Conservation (phyloP, 1,140 invertebrate species). For the Magallana gigas region DNA sequence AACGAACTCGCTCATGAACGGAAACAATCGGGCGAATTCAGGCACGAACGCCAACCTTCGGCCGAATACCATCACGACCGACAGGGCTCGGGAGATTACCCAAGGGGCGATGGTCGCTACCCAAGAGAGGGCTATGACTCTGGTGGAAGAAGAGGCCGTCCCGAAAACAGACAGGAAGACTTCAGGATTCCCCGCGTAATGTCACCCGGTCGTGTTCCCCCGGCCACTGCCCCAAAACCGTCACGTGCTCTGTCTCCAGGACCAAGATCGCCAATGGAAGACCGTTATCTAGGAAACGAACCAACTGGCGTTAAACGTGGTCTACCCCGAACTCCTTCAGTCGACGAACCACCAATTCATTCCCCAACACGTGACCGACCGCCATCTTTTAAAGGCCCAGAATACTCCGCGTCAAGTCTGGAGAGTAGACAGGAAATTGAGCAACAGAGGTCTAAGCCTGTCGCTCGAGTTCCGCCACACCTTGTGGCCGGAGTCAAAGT, state of each 20-base stretch:
- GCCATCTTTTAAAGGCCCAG: conserved; percentile 50
- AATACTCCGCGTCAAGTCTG: conserved; percentile 67
- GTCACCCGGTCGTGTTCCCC: conserved; percentile 50
- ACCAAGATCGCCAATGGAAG: conserved; percentile 19
- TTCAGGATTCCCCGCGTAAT: conserved; percentile 48
- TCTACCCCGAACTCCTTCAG: not conserved
- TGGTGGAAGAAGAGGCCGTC: conserved; percentile 37
- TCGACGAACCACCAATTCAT: not conserved
- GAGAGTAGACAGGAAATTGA: conserved; percentile 63
- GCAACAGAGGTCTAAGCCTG: conserved; percentile 56
- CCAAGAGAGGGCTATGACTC: conserved; percentile 33
- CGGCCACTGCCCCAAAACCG: conserved; percentile 54
- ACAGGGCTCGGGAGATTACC: conserved; percentile 28
- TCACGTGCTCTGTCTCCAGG: conserved; percentile 52
- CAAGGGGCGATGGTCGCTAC: not conserved
- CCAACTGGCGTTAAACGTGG: conserved; percentile 5
- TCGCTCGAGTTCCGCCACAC: conserved; percentile 71
- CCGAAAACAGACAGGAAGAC: conserved; percentile 41
- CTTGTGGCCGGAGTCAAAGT: conserved; percentile 67
- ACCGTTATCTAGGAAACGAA: conserved; percentile 31
- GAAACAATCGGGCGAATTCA: conserved; percentile 18
- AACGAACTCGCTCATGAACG: conserved; percentile 27
- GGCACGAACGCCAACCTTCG: conserved; percentile 38
- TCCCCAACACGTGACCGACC: conserved; percentile 36
- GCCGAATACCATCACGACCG: conserved; percentile 28